phyloP scores from a whole-genome alignment of 1,140 invertebrate genomes.

The Drosophila lini region DNA sequence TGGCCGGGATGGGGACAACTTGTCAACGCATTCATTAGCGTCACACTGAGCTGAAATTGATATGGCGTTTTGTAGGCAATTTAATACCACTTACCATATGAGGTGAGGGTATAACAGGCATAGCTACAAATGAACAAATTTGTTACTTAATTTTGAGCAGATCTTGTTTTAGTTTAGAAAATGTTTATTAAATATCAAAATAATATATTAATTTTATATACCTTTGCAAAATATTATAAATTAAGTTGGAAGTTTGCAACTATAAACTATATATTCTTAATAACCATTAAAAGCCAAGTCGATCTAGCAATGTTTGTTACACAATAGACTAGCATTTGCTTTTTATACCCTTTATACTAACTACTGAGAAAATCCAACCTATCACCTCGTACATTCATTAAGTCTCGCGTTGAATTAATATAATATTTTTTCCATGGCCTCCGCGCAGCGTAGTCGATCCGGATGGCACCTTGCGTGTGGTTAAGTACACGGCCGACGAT shows the following conservation, averaged over 20 bases:
- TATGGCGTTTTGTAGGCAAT: slow-evolving; percentile 17
- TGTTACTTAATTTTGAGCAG: background rate
- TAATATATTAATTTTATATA: too few relatives aligned
- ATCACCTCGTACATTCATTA: background rate
- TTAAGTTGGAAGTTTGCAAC: background rate
- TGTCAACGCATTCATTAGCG: slow-evolving; percentile 59
- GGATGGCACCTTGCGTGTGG: slow-evolving; percentile 85
- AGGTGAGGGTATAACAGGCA: background rate
- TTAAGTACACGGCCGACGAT: slow-evolving; percentile 86
- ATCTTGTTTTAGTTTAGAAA: background rate
- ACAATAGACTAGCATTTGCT: too few relatives aligned
- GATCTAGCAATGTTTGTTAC: too few relatives aligned
- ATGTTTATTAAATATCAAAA: background rate
- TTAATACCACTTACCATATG: slow-evolving; percentile 4
- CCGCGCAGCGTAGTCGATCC: slow-evolving; percentile 84
- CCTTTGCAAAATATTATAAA: too few relatives aligned
- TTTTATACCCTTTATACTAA: background rate
- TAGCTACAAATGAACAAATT: background rate
- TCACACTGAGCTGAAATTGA: slow-evolving; percentile 30
- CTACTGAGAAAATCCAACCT: background rate
- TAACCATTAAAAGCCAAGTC: too few relatives aligned
- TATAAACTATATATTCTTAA: too few relatives aligned
- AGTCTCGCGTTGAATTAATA: slow-evolving; percentile 13
- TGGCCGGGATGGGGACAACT: slow-evolving; percentile 24
- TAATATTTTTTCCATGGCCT: slow-evolving; percentile 16